Evolutionary conservation across 2,113 vertebrate species (phyloP).

Genomic region (Alouatta palliata): DNA sequence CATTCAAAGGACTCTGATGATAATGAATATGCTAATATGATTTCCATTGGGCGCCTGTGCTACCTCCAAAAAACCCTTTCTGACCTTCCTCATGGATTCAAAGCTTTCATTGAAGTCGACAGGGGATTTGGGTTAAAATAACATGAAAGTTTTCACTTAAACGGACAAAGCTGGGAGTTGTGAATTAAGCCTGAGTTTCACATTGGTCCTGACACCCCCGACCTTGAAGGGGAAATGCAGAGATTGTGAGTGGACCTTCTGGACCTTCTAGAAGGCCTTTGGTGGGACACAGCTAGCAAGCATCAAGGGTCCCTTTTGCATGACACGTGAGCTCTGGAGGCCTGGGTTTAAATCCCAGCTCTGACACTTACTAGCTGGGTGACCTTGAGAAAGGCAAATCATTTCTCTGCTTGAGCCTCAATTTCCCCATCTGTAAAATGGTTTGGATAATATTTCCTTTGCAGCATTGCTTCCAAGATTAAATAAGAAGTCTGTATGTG

Average conservation of each 20-base stretch:
- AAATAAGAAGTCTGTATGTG: neutral
- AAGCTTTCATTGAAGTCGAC: slow-evolving; percentile 75
- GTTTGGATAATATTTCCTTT: neutral
- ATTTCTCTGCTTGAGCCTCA: neutral
- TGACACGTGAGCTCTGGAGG: neutral
- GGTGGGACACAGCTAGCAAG: neutral
- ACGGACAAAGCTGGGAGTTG: slow-evolving; percentile 54
- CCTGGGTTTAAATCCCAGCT: neutral
- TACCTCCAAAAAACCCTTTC: slow-evolving; percentile 57
- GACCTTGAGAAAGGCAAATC: neutral
- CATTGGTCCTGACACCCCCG: slow-evolving; percentile 34
- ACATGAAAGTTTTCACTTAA: slow-evolving; percentile 72
- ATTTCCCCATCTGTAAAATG: slow-evolving; percentile 15
- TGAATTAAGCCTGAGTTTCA: slow-evolving; percentile 61
- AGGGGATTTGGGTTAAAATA: slow-evolving; percentile 71
- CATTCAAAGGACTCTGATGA: slow-evolving; percentile 67
- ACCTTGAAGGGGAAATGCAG: slow-evolving; percentile 38
- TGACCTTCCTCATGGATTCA: slow-evolving; percentile 75
- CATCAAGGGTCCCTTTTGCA: neutral
- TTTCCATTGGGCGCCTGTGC: slow-evolving; percentile 46
- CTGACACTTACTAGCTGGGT: neutral
- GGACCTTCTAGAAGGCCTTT: neutral
- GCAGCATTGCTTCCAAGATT: neutral
- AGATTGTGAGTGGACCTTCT: neutral
- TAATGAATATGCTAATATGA: slow-evolving; percentile 78